Conservation (phyloP, 2,797 vertebrate species). For the Picus viridis region DNA sequence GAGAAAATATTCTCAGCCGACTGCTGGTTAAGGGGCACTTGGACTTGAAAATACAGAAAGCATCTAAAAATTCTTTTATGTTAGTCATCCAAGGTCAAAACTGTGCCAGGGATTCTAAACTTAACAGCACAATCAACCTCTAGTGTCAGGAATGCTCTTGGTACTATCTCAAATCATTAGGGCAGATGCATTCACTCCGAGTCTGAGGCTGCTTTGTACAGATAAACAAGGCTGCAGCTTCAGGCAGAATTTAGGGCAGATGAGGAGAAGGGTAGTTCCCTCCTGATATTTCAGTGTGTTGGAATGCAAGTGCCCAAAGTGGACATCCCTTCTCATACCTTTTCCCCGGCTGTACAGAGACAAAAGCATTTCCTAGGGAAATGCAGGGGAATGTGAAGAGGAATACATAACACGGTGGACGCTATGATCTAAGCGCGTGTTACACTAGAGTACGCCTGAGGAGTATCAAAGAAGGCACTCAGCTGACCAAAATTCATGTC, state of each 20-base stretch:
- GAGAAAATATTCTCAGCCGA: constrained; percentile 37
- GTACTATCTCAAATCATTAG: background rate
- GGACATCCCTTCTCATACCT: background rate
- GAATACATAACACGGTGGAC: fast-evolving
- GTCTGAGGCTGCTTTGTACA: background rate
- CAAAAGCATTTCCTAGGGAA: background rate
- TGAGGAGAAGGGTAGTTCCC: background rate
- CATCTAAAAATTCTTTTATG: constrained; percentile 4
- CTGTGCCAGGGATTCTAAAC: background rate
- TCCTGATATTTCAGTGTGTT: background rate
- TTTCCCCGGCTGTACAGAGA: background rate
- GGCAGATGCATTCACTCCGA: background rate
- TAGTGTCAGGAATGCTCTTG: background rate
- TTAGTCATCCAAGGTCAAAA: constrained; percentile 1
- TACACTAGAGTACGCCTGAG: background rate
- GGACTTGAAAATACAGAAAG: constrained; percentile 13
- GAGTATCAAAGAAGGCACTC: background rate
- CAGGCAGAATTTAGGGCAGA: background rate
- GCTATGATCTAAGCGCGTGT: background rate
- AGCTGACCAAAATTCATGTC: background rate
- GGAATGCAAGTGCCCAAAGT: background rate
- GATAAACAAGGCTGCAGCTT: background rate
- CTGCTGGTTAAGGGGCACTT: constrained; percentile 20
- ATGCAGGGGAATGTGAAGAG: background rate
- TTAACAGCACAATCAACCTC: constrained; percentile 8